phyloP scores from a whole-genome alignment of 1,140 invertebrate species.

The Polypedilum pembai region DNA sequence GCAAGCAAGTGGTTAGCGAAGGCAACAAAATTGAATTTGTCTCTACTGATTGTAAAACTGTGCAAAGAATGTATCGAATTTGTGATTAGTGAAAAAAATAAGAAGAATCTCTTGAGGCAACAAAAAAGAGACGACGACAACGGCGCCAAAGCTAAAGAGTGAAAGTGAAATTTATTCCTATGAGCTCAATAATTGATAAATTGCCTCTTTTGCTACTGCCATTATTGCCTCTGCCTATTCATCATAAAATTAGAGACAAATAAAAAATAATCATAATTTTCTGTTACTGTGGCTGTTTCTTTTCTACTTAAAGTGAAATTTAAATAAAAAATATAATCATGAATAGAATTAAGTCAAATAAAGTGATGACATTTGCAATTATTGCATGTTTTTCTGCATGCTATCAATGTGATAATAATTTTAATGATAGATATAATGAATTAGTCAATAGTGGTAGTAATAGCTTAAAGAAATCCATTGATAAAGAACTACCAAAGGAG shows the following conservation, averaged over 20 bases:
- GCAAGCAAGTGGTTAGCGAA: background rate
- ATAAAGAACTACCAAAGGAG: constrained; percentile 41
- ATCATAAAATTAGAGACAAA: constrained; percentile 20
- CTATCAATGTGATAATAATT: constrained; percentile 25
- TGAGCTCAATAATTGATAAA: constrained; percentile 23
- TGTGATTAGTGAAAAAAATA: background rate
- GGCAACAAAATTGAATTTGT: no score
- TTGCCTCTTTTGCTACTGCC: constrained; percentile 11
- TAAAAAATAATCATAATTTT: background rate
- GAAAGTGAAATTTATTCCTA: constrained; percentile 26
- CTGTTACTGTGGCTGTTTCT: background rate
- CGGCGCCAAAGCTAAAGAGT: background rate
- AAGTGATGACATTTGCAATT: constrained; percentile 6
- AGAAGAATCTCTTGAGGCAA: background rate
- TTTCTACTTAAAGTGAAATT: background rate
- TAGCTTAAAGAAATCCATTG: constrained; percentile 39
- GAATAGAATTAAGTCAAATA: background rate
- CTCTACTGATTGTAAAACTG: background rate
- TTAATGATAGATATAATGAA: constrained; percentile 33
- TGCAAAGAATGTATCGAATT: background rate
- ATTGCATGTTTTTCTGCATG: background rate
- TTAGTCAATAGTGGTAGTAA: constrained; percentile 30
- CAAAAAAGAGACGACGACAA: background rate
- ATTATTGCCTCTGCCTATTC: background rate
- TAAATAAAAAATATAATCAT: no score